Percentiles rank a stretch among this genome's conserved stretches.
Evolutionary conservation across 2,113 vertebrate genomes (phyloP).

Genomic region (Microcebus griseorufus): DNA sequence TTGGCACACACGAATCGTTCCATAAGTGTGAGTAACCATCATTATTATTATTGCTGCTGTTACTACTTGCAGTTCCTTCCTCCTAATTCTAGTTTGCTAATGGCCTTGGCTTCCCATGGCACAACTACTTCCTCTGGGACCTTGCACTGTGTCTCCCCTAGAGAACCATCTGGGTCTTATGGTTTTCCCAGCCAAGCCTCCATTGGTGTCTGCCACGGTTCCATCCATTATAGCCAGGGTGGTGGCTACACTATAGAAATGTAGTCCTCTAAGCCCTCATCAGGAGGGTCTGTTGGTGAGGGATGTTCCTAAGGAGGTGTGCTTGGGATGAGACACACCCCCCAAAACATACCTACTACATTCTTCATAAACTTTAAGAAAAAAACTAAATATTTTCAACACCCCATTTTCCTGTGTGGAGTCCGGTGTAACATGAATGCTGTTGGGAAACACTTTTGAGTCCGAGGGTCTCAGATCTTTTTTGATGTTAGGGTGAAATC

Average conservation of each 20-base stretch:
- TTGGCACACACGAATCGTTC: background rate
- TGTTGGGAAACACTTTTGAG: background rate
- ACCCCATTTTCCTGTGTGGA: background rate
- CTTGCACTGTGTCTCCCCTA: background rate
- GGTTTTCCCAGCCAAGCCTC: background rate
- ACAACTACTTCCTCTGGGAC: background rate
- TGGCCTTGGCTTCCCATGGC: background rate
- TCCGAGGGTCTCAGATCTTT: background rate
- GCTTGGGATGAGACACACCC: background rate
- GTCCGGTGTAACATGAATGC: background rate
- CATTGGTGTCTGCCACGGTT: fast-evolving
- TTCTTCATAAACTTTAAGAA: background rate
- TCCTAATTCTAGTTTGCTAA: background rate
- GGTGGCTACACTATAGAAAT: background rate
- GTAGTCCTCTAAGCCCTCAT: background rate
- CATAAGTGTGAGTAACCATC: background rate
- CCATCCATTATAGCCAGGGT: background rate
- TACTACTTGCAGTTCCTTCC: background rate
- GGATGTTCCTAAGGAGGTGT: background rate
- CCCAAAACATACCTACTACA: background rate
- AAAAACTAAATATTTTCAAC: background rate
- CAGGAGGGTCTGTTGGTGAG: background rate
- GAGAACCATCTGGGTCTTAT: background rate
- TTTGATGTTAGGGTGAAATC: background rate
- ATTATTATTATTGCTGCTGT: background rate